Conservation (phyloP, 2,797 vertebrate genomes). For the Chaenodraco wilsoni region DNA sequence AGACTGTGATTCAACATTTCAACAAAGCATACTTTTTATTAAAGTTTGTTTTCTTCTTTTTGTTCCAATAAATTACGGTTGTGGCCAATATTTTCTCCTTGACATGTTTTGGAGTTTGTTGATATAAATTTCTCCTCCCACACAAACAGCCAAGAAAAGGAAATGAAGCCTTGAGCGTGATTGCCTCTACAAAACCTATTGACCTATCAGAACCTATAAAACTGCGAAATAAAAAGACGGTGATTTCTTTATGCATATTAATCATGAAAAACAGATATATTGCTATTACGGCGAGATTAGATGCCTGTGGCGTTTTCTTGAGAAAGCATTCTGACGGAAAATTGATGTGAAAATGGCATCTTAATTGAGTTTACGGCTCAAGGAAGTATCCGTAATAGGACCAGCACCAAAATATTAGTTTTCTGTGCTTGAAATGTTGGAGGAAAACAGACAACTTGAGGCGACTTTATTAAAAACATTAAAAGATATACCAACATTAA, state of each 20-base stretch:
- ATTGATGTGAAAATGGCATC: conserved; percentile 71
- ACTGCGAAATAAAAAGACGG: conserved; percentile 65
- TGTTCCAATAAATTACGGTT: conserved; percentile 20
- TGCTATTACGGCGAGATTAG: conserved; percentile 68
- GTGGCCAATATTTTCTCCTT: conserved; percentile 10
- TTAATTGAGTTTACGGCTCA: conserved; percentile 77
- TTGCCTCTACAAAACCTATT: conserved; percentile 75
- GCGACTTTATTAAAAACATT: conserved; percentile 38
- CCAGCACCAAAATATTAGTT: conserved; percentile 44
- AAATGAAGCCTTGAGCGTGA: conserved; percentile 69
- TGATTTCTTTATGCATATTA: conserved; percentile 64
- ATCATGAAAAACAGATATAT: conserved; percentile 68
- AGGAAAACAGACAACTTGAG: conserved; percentile 41
- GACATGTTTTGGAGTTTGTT: conserved; percentile 22
- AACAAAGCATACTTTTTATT: not conserved
- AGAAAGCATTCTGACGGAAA: conserved; percentile 71
- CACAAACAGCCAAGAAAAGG: conserved; percentile 55
- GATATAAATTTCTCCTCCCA: conserved; percentile 37
- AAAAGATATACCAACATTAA: conserved; percentile 22
- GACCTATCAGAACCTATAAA: conserved; percentile 70
- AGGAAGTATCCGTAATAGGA: conserved; percentile 58
- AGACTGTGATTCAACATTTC: not conserved
- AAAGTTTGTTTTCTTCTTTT: conserved; percentile 42
- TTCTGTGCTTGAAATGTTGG: conserved; percentile 49
- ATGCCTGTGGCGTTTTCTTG: conserved; percentile 70